These are phyloP conservation scores for Platysteira castanea DNA, from an alignment of 2,113 vertebrate species.

Conservation along the genomic window DNA sequence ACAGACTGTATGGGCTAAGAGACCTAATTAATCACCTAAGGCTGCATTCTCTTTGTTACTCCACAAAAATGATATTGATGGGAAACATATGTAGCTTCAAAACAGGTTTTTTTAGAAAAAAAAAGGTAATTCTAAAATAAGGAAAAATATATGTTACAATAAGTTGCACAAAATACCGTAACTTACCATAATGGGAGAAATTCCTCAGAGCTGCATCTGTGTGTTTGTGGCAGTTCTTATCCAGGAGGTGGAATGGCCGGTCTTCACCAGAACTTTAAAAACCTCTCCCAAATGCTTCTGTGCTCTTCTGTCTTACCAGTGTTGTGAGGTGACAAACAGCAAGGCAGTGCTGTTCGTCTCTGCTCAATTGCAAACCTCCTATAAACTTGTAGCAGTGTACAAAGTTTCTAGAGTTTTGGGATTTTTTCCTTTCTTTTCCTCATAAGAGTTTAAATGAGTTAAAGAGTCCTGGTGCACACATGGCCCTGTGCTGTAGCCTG, in stretches of 20 bases:
- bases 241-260: not conserved
- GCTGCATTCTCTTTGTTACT: not conserved
- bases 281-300: not conserved
- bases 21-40: not conserved
- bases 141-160: not conserved
- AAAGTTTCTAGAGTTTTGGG: fast-evolving
- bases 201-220: not conserved
- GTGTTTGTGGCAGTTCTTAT: not conserved
- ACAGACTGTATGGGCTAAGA: not conserved
- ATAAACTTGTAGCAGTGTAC: not conserved
- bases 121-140: not conserved
- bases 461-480: not conserved
- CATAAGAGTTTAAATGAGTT: not conserved
- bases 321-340: not conserved
- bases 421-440: not conserved
- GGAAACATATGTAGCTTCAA: not conserved
- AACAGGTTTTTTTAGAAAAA: not conserved
- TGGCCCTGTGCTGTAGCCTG: fast-evolving
- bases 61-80: not conserved
- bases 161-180: not conserved
- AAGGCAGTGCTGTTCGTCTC: not conserved
- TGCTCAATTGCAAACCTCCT: not conserved
- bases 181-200: not conserved
- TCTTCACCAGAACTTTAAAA: not conserved
- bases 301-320: not conserved